Evolutionary conservation across 53 echinoderm and acorn worm species (phyloP).

Genomic region (Zoroaster sp.): DNA sequence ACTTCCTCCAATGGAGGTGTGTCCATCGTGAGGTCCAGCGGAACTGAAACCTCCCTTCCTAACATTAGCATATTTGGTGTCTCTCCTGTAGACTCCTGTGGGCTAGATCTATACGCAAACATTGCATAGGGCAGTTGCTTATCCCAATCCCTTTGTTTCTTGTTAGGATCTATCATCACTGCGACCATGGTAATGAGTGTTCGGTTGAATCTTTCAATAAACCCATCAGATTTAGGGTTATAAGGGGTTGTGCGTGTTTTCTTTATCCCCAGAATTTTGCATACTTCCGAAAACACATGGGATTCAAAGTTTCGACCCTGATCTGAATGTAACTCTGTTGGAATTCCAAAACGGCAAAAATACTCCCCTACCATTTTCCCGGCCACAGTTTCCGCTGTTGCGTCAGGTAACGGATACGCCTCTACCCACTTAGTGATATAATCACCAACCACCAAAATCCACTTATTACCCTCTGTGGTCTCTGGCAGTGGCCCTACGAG

Average conservation of each 20-base stretch:
- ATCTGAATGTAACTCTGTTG: slow-evolving; percentile 35
- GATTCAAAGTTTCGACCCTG: slow-evolving; percentile 57
- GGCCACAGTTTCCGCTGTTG: slow-evolving; percentile 51
- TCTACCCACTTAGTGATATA: slow-evolving; percentile 66
- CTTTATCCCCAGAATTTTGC: slow-evolving; percentile 51
- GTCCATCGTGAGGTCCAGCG: no score
- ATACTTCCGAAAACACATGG: slow-evolving; percentile 26
- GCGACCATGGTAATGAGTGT: slow-evolving; percentile 45
- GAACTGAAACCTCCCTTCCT: no score
- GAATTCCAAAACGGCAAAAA: slow-evolving; percentile 62
- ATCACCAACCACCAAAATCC: slow-evolving; percentile 48
- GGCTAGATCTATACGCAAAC: no score
- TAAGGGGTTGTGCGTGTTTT: slow-evolving; percentile 59
- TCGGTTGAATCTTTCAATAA: slow-evolving; percentile 50
- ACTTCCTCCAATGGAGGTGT: no score
- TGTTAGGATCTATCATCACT: slow-evolving; percentile 22
- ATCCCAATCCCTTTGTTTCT: slow-evolving; percentile 23
- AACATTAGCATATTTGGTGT: no score
- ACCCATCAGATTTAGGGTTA: slow-evolving; percentile 62
- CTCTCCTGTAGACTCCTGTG: no score
- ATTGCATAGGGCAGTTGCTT: no score
- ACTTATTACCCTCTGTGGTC: slow-evolving; percentile 38
- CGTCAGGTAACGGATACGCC: slow-evolving; percentile 37
- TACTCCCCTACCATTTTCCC: slow-evolving; percentile 45
- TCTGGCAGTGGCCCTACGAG: slow-evolving; percentile 36